These are phyloP conservation scores for Microctonus aethiopoides DNA, from an alignment of 2,888 invertebrate species.

Conservation along the genomic window DNA sequence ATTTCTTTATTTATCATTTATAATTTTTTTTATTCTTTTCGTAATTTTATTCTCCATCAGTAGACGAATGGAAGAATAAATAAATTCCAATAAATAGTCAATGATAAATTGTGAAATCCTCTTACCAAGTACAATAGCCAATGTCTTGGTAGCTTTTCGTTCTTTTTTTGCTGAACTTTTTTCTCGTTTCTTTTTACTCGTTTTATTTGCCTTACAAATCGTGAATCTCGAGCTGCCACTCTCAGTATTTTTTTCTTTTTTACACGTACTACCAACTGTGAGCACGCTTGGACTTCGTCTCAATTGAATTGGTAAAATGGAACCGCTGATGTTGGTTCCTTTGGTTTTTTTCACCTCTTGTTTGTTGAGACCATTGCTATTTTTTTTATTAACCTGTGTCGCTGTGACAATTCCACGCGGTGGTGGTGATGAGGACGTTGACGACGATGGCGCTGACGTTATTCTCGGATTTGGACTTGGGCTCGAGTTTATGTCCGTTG, in stretches of 20 bases:
- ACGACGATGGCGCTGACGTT: conserved; percentile 62
- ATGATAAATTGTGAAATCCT: conserved; percentile 36
- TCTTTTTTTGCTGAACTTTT: conserved; percentile 95
- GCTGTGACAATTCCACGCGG: conserved; percentile 44
- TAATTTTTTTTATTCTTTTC: too few species aligned
- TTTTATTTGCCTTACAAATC: conserved; percentile 94
- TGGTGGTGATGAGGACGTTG: conserved; percentile 59
- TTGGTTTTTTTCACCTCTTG: conserved; percentile 60
- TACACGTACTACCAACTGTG: conserved; percentile 67
- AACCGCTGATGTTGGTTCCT: conserved; percentile 48
- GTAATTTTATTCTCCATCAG: too few species aligned
- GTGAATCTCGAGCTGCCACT: conserved; percentile 83
- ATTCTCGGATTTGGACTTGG: conserved; percentile 61
- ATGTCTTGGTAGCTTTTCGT: conserved; percentile 96
- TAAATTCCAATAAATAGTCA: not conserved
- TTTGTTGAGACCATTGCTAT: conserved; percentile 57
- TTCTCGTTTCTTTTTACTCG: conserved; percentile 93
- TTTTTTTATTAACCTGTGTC: conserved; percentile 49
- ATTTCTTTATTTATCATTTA: too few species aligned
- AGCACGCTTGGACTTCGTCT: conserved; percentile 57
- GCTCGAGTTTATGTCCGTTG: conserved; percentile 59
- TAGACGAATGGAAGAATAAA: not conserved
- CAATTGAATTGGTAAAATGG: conserved; percentile 58
- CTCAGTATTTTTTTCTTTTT: conserved; percentile 78
- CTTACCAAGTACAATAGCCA: conserved; percentile 98